Evolutionary conservation across 1,140 invertebrate genomes (phyloP), one percentile per base, ranked within the genome.

Genomic region (Rhynchophorus ferrugineus): DNA sequence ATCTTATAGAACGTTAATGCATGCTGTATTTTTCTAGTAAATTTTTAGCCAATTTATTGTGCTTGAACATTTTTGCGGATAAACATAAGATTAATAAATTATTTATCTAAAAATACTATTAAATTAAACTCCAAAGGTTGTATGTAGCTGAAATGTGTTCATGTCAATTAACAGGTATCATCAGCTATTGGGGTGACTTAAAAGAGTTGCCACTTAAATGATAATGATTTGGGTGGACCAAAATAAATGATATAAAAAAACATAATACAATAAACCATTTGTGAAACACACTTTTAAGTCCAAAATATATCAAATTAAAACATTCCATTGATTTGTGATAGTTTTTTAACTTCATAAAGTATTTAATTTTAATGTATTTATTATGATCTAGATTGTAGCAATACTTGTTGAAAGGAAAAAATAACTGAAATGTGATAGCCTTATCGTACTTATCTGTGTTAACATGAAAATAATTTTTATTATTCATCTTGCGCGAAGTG

Each of bases 301-400:
- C 17, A 38, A 2, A 18, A 41, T 14, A 17, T 6, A 11, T 29
- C 36, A 13, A 6, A 38, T 38, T 17, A 5, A 39, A 37, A 52
- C 50, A 52, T 52, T 52, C 50, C 50, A 33, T 16, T 29, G 38
- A 52, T 22, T 45, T 52, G 50, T 52, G 50, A 52, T 52, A 45
- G 49, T 43, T 24, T 41, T 22, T n/a, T 29, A 39, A 18, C 35
- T 21, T 39, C n/a, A n/a, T 39, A 16, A 38, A 41, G 50, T 52
- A 52, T 43, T 52, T 52, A 52, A 52, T 45, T 45, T 42, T 35
- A 6, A 34, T 17, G 29, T 9, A 36, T 20, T 37, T 47, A 21
- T 46, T 11, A 17, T 18, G 6, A 35, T 37, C 37, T 35, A 47
- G n/a, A 47, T 19, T 2, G 1, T 9, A 33, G 38, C 38, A 41